A percentile compares a stretch with the other conserved stretches of the same genome.
phyloP scores from a whole-genome alignment of 1,140 invertebrate genomes.

The Eulimnadia texana region DNA sequence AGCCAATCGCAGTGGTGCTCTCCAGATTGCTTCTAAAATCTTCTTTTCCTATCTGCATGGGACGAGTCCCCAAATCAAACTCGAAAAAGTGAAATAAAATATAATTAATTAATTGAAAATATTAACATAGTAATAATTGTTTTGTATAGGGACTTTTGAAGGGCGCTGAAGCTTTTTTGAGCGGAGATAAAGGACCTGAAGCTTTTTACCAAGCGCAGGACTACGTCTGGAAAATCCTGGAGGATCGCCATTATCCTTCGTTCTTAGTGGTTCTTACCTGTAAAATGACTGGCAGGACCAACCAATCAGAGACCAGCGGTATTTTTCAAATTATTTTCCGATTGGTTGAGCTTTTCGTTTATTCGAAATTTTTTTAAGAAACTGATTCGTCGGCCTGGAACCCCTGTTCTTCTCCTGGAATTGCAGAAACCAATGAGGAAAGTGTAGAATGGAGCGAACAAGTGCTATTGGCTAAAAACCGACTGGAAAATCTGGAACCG shows the following conservation, averaged over 20 bases:
- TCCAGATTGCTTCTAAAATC: slow-evolving; percentile 76
- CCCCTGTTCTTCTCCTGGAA: not conserved
- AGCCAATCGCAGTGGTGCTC: slow-evolving; percentile 53
- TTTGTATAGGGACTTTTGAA: slow-evolving; percentile 37
- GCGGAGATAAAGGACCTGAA: slow-evolving; percentile 73
- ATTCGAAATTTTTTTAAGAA: not conserved
- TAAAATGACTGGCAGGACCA: slow-evolving; percentile 38
- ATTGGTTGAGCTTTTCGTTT: not conserved
- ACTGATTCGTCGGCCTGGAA: slow-evolving; percentile 13
- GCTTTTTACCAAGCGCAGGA: slow-evolving; percentile 77
- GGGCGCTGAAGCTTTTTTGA: slow-evolving; percentile 69
- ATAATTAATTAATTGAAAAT: slow-evolving; percentile 14
- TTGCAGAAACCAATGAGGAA: not conserved
- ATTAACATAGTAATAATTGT: not conserved
- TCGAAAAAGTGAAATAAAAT: slow-evolving; percentile 39
- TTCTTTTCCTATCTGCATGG: slow-evolving; percentile 74
- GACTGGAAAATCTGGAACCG: slow-evolving; percentile 63
- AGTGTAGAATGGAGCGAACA: slow-evolving; percentile 40
- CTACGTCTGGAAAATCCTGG: slow-evolving; percentile 55
- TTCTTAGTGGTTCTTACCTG: slow-evolving; percentile 76
- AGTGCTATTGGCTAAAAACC: slow-evolving; percentile 64
- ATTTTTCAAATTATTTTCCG: not conserved
- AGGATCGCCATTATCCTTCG: slow-evolving; percentile 75
- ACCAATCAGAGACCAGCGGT: slow-evolving; percentile 39
- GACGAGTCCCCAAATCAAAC: slow-evolving; percentile 58